Conservation (phyloP, 2,797 vertebrate species). For the Etheostoma perlongum region DNA sequence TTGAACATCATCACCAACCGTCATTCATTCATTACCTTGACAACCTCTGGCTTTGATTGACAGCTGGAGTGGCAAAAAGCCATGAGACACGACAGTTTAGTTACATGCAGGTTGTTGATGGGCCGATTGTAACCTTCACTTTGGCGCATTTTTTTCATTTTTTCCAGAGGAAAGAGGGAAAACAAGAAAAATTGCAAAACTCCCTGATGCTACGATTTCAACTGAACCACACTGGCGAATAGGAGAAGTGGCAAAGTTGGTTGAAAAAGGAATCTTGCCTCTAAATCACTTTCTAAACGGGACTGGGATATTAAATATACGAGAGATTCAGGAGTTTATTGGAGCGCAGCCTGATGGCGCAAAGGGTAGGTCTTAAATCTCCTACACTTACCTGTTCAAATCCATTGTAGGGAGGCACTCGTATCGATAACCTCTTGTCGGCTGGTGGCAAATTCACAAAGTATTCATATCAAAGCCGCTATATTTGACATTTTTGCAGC, state of each 20-base stretch:
- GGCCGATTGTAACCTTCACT: slow-evolving; percentile 97
- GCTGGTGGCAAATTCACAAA: slow-evolving; percentile 88
- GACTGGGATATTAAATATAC: slow-evolving; percentile 99
- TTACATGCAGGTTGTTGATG: slow-evolving; percentile 99
- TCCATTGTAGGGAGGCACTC: slow-evolving; percentile 90
- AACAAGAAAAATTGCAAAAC: slow-evolving; percentile 89
- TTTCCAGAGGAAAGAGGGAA: slow-evolving; percentile 83
- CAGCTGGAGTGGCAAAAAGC: slow-evolving; percentile 99
- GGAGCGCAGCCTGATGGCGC: slow-evolving; percentile 99
- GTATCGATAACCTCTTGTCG: slow-evolving; percentile 86
- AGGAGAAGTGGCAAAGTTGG: slow-evolving; percentile 94
- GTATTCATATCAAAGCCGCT: slow-evolving; percentile 80
- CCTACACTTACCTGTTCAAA: slow-evolving; percentile 94
- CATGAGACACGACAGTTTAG: slow-evolving; percentile 99
- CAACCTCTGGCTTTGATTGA: slow-evolving; percentile 99
- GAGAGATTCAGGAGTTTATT: slow-evolving; percentile 98
- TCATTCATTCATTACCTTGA: slow-evolving; percentile 99
- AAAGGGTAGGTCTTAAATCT: slow-evolving; percentile 99
- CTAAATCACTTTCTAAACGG: slow-evolving; percentile 95
- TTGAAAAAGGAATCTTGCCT: slow-evolving; percentile 87
- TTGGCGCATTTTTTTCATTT: slow-evolving; percentile 90
- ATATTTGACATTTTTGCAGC: slow-evolving; percentile 79
- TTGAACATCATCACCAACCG: slow-evolving; percentile 98
- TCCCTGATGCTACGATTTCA: slow-evolving; percentile 87
- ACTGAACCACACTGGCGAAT: slow-evolving; percentile 88